These are phyloP conservation scores for Netelia inedita DNA, from an alignment of 2,888 invertebrate genomes.

Conservation along the genomic window DNA sequence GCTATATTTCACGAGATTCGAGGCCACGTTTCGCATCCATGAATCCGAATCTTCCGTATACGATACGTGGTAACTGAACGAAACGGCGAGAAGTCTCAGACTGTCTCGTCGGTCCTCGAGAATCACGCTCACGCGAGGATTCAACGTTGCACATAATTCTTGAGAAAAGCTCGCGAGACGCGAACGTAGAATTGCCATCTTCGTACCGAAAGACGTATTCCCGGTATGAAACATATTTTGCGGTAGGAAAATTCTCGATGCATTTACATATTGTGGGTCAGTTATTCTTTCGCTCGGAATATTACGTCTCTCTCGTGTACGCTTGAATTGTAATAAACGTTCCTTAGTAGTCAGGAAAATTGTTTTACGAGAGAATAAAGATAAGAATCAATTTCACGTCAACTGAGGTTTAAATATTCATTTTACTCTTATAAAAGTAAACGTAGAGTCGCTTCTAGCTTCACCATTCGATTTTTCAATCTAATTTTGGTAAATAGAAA, in stretches of 20 bases:
- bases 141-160: slow-evolving; percentile 32
- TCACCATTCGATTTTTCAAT: not conserved
- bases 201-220: slow-evolving; percentile 20
- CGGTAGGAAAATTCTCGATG: not conserved
- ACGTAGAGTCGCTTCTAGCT: too few relatives aligned
- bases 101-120: slow-evolving; percentile 44
- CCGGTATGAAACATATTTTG: slow-evolving; percentile 60
- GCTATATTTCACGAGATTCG: slow-evolving; percentile 74
- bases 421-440: too few relatives aligned
- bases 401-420: too few relatives aligned
- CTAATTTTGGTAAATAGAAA: too few relatives aligned
- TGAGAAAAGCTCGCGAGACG: slow-evolving; percentile 20
- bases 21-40: slow-evolving; percentile 58
- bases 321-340: too few relatives aligned
- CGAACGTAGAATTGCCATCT: slow-evolving; percentile 8
- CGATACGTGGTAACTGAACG: slow-evolving; percentile 25
- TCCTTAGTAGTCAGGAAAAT: too few relatives aligned
- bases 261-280: not conserved
- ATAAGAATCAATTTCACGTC: too few relatives aligned
- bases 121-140: slow-evolving; percentile 12
- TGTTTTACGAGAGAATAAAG: too few relatives aligned
- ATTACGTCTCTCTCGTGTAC: not conserved
- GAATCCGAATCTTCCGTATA: slow-evolving; percentile 45
- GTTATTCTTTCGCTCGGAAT: not conserved
- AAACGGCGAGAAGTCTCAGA: slow-evolving; percentile 24